Evolutionary conservation across 1,140 invertebrate species (phyloP).

Genomic region (Rhagoletis zephyria): DNA sequence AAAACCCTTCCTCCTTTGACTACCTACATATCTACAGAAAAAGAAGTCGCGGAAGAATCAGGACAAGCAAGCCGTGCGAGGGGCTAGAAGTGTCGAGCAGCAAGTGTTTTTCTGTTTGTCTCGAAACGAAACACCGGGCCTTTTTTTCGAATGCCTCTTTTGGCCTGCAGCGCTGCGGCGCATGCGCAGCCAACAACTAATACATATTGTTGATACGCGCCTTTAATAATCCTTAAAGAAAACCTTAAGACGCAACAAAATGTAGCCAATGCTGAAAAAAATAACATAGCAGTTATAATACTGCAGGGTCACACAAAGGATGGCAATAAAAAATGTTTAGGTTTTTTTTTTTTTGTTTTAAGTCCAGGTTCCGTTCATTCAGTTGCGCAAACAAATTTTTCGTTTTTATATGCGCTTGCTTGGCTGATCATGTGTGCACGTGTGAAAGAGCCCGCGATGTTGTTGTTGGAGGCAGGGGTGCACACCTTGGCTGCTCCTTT

Average conservation of each 20-base stretch:
- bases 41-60: background rate
- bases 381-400: conserved; percentile 46
- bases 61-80: background rate
- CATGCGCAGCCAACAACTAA: conserved; percentile 33
- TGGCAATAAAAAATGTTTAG: background rate
- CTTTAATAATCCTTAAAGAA: conserved; percentile 48
- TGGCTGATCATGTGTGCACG: background rate
- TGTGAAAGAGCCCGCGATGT: background rate
- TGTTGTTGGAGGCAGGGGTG: background rate
- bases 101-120: conserved; percentile 47
- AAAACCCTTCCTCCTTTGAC: background rate
- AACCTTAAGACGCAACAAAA: conserved; percentile 47
- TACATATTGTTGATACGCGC: conserved; percentile 28
- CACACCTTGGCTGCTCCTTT: conserved; percentile 11
- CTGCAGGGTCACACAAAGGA: background rate
- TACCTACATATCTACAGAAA: background rate
- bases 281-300: background rate
- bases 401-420: background rate
- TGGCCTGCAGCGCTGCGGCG: conserved; percentile 14
- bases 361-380: conserved; percentile 29
- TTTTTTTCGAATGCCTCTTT: background rate
- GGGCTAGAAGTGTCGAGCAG: conserved; percentile 19
- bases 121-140: conserved; percentile 51
- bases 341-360: background rate
- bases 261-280: conserved; percentile 19